Base-by-base conservation (phyloP, 2,888 invertebrate species). In the Lomographa bimaculata region DNA sequence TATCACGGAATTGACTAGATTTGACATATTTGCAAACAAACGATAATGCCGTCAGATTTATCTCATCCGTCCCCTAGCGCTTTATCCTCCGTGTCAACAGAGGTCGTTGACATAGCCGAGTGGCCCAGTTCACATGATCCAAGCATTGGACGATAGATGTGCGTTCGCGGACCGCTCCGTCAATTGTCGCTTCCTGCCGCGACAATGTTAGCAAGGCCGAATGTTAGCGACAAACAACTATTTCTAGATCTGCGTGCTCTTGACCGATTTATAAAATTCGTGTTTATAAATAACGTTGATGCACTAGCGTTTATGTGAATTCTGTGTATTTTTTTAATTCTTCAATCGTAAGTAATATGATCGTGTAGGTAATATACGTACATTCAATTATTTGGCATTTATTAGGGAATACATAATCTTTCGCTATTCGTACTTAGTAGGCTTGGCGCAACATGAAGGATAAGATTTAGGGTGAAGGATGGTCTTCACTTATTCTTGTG, bases 41-140 rank as follows among this genome's bases (percentile, higher is more conserved):
- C 10, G 57, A 41, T 48, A 43, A 43, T 12, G 25, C 25, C 16
- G 10, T 36, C 32, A 29, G 26, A 43, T 37, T 37, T 45, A 47
- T 51, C 36, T 33, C 36, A 24, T 42, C 33, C 30, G 30, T 34
- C 27, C 44, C 28, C 34, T 19, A 37, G 33, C n/a, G 50, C 44
- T 54, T 28, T 37, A 37, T 43, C 32, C 46, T 23, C 50, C 39
- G 27, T 58, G 44, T 40, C 35, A 37, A 30, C 23, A 14, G 57
- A 64, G 78, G 71, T 77, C 71, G 53, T 64, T 74, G 74, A 72
- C 77, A 60, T 69, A 69, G 54, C 71, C 65, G 58, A 75, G 50
- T 85, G 76, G 64, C 83, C 83, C 50, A 81, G 75, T 86, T 86
- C 86, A 67, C 87, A 86, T 76, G 74, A 69, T 73, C 71, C 60